Evolutionary conservation across 2,113 vertebrate genomes (phyloP).

Genomic region (Grallaria varia): DNA sequence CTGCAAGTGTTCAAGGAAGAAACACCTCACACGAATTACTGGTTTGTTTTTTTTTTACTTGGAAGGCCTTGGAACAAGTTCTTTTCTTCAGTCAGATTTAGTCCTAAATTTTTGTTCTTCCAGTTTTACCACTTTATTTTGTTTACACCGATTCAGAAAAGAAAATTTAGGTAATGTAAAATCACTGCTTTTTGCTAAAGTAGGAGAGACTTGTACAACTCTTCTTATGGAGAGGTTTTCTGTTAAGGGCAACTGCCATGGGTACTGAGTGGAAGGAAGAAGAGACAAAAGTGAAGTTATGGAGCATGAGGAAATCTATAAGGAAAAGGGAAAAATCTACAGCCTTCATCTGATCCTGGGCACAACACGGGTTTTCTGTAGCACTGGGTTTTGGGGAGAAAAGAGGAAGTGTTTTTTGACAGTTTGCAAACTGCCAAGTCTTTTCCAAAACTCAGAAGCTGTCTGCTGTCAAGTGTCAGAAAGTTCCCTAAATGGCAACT

Average conservation of each 20-base stretch:
- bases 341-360: not conserved
- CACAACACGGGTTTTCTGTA: not conserved
- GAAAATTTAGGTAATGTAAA: not conserved
- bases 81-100: not conserved
- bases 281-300: not conserved
- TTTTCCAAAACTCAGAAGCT: not conserved
- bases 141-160: not conserved
- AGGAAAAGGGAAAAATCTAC: not conserved
- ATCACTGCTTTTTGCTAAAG: not conserved
- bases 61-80: not conserved
- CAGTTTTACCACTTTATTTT: not conserved
- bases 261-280: not conserved
- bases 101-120: not conserved
- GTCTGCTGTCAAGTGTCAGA: not conserved
- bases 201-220: not conserved
- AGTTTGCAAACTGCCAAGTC: not conserved
- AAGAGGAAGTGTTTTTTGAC: not conserved
- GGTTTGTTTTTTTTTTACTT: not conserved
- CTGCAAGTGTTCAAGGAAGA: not conserved
- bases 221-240: not conserved
- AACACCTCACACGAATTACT: accelerated
- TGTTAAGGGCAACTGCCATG: not conserved
- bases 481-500: not conserved
- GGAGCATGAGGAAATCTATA: not conserved
- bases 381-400: not conserved